Evolutionary conservation across 2,113 vertebrate genomes (phyloP).

Genomic region (Microcebus jonahi): DNA sequence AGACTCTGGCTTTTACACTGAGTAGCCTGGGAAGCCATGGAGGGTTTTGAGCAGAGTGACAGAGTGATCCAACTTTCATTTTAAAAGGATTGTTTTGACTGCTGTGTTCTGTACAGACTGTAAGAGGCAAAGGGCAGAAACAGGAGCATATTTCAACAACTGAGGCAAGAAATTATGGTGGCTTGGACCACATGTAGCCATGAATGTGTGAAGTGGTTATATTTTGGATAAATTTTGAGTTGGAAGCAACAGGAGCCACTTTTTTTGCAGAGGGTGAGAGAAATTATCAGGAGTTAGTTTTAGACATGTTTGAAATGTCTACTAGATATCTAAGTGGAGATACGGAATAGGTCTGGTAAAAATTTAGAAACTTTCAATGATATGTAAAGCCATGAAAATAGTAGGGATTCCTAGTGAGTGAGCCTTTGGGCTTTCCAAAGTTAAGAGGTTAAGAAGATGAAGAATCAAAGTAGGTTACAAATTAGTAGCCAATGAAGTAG

Average conservation of each 20-base stretch:
- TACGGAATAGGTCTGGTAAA: not conserved
- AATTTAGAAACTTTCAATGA: not conserved
- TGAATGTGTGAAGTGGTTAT: not conserved
- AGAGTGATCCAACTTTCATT: not conserved
- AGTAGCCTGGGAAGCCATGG: not conserved
- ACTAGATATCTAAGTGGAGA: not conserved
- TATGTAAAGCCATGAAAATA: not conserved
- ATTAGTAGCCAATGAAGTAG: not conserved
- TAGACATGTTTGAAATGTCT: not conserved
- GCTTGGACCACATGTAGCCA: not conserved
- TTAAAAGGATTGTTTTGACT: conserved; percentile 33
- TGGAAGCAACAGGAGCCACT: not conserved
- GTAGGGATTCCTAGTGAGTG: not conserved
- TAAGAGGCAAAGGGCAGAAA: not conserved
- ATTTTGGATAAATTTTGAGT: not conserved
- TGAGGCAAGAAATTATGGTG: not conserved
- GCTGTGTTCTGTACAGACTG: not conserved
- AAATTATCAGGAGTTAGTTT: not conserved
- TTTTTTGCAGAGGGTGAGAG: not conserved
- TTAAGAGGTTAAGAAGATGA: not conserved
- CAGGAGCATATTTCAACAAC: not conserved
- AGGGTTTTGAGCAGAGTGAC: not conserved
- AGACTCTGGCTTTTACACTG: not conserved
- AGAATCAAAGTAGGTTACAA: not conserved
- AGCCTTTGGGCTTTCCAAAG: not conserved